Conservation (phyloP, 1,140 invertebrate species). For the Drosophila aff. region DNA sequence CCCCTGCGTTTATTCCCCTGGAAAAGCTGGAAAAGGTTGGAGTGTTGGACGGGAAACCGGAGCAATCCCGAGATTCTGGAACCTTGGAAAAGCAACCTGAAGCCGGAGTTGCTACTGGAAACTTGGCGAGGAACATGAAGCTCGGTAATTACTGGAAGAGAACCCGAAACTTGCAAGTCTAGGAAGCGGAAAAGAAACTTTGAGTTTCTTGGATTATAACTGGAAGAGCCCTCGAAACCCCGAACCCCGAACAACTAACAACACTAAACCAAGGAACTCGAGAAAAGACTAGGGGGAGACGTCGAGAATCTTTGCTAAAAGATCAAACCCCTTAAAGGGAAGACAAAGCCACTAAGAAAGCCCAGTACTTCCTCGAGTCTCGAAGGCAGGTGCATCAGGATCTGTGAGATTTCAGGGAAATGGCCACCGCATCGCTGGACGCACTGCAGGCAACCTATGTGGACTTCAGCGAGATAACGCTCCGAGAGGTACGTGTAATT, state of each 20-base stretch:
- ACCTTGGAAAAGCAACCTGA: neutral
- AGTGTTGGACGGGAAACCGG: neutral
- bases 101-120: neutral
- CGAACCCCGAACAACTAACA: neutral
- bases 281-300: neutral
- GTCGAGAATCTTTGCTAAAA: neutral
- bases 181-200: neutral
- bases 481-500: conserved; percentile 46
- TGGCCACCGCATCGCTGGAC: conserved; percentile 64
- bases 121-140: conserved; percentile 3
- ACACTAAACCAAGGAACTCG: neutral
- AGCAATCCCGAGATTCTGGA: neutral
- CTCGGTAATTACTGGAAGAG: neutral
- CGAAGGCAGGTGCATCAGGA: neutral
- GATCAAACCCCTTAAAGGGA: neutral
- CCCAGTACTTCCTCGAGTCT: neutral
- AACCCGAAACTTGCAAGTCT: neutral
- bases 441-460: conserved; percentile 58
- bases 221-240: too few relatives aligned
- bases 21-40: neutral
- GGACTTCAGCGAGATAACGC: conserved; percentile 56
- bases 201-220: neutral
- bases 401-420: conserved; percentile 25
- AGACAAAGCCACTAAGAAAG: too few relatives aligned
- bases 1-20: neutral